These are phyloP conservation scores for Agrypnus murinus DNA, from an alignment of 2,888 invertebrate species.

Conservation along the genomic window DNA sequence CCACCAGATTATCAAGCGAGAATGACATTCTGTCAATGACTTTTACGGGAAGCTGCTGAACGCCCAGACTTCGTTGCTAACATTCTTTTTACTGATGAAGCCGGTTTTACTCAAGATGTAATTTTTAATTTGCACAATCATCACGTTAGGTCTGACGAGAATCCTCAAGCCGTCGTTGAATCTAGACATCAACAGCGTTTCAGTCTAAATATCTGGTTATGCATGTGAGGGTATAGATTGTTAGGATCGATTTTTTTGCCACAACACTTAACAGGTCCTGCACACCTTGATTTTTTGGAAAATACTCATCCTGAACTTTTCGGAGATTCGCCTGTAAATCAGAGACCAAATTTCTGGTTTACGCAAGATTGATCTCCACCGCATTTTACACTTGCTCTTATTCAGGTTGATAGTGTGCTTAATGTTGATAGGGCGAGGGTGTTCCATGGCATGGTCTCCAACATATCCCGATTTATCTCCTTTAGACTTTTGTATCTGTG, in stretches of 20 bases:
- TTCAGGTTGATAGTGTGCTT: too few relatives aligned
- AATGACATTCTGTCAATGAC: too few relatives aligned
- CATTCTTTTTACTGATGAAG: neutral
- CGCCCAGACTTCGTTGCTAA: neutral
- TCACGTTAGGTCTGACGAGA: neutral
- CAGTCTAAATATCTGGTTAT: neutral
- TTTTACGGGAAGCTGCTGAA: too few relatives aligned
- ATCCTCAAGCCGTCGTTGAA: neutral
- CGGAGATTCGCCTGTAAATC: too few relatives aligned
- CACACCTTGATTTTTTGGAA: neutral
- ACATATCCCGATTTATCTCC: too few relatives aligned
- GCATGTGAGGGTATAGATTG: neutral
- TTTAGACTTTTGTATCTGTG: too few relatives aligned
- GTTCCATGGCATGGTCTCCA: too few relatives aligned
- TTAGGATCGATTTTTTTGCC: neutral
- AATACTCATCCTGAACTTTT: neutral
- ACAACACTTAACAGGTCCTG: neutral
- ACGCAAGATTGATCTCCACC: too few relatives aligned
- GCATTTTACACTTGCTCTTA: too few relatives aligned
- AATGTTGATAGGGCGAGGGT: too few relatives aligned
- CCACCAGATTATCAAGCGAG: too few relatives aligned
- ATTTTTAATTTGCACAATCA: neutral
- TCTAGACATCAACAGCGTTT: slow-evolving; percentile 1
- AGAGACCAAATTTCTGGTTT: too few relatives aligned
- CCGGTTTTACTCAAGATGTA: neutral